Evolutionary conservation across 1,140 invertebrate species (phyloP).

Genomic region (Riptortus pedestris): DNA sequence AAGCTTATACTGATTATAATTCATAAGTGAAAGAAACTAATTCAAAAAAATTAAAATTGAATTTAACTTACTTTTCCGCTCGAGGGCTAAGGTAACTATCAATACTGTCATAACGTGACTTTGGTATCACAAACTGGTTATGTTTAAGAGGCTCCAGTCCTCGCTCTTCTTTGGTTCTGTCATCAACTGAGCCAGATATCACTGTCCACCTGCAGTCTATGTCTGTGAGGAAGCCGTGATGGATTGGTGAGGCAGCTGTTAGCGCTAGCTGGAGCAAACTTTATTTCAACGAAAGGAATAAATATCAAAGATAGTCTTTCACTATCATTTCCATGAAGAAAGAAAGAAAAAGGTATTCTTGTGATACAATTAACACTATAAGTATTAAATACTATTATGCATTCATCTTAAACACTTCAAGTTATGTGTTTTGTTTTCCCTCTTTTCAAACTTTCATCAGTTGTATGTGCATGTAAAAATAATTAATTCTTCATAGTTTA

Average conservation of each 20-base stretch:
- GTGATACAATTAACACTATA: constrained; percentile 29
- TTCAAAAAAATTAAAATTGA: no score
- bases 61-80: constrained; percentile 54
- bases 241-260: constrained; percentile 90
- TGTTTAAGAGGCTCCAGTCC: constrained; percentile 65
- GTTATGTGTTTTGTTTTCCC: no score
- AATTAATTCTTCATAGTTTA: no score
- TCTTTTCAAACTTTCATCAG: no score
- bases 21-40: no score
- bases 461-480: no score
- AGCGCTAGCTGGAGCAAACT: constrained; percentile 62
- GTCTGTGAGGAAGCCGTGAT: constrained; percentile 85
- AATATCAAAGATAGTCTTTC: constrained; percentile 8
- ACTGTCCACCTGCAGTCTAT: constrained; percentile 96
- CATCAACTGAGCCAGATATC: constrained; percentile 90
- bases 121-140: constrained; percentile 78
- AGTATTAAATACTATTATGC: no score
- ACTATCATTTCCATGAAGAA: constrained; percentile 17
- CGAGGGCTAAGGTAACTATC: constrained; percentile 89
- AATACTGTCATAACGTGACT: constrained; percentile 96
- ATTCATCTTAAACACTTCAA: no score
- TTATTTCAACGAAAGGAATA: background rate
- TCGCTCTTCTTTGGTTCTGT: constrained; percentile 86
- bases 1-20: no score
- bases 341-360: constrained; percentile 7